phyloP scores from a whole-genome alignment of 2,888 invertebrate species.

The Dryobotodes eremita region DNA sequence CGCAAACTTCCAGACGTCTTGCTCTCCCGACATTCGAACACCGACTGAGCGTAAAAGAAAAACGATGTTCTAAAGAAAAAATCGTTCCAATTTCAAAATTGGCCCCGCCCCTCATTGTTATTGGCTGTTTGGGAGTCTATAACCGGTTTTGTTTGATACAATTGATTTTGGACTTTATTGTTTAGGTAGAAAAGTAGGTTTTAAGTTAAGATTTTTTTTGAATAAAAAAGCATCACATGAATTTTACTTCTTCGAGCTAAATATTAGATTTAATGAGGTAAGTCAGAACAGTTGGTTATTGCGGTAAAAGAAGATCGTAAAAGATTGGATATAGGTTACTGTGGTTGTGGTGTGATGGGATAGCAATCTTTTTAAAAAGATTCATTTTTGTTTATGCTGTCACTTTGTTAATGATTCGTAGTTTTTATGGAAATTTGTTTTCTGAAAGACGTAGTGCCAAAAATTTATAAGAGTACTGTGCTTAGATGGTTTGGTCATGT shows the following conservation, averaged over 20 bases:
- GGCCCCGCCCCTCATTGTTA: slow-evolving; percentile 87
- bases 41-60: slow-evolving; percentile 79
- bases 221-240: slow-evolving; percentile 71
- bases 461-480: too few relatives aligned
- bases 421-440: not conserved
- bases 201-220: slow-evolving; percentile 43
- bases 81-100: slow-evolving; percentile 87
- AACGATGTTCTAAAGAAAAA: slow-evolving; percentile 82
- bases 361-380: slow-evolving; percentile 21
- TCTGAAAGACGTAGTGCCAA: not conserved
- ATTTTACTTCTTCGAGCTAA: slow-evolving; percentile 76
- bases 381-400: slow-evolving; percentile 11
- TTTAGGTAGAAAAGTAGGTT: not conserved
- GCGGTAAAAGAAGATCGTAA: slow-evolving; percentile 53
- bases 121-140: slow-evolving; percentile 77
- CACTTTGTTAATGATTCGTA: not conserved
- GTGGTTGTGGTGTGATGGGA: slow-evolving; percentile 8
- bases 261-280: slow-evolving; percentile 70
- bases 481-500: too few relatives aligned
- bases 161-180: slow-evolving; percentile 42
- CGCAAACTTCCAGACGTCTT: slow-evolving; percentile 42
- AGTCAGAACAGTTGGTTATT: slow-evolving; percentile 60
- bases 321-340: slow-evolving; percentile 55
- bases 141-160: slow-evolving; percentile 67
- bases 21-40: slow-evolving; percentile 63